A percentile compares a stretch with the other conserved stretches of the same genome.
Evolutionary conservation across 1,140 invertebrate species (phyloP).

Genomic region (Ceratosolen solmsi): DNA sequence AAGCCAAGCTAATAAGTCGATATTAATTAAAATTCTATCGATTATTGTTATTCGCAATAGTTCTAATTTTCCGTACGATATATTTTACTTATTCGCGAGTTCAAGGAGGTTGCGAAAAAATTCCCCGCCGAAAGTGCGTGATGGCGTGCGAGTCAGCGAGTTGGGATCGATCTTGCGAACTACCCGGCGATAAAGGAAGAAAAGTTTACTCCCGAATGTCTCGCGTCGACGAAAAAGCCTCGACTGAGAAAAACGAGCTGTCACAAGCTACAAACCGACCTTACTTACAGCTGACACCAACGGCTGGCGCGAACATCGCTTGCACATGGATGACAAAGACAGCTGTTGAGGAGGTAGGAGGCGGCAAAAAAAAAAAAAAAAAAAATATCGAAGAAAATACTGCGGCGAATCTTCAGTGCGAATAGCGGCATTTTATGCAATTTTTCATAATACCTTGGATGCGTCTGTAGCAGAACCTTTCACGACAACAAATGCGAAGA

Average conservation of each 20-base stretch:
- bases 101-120: background rate
- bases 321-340: background rate
- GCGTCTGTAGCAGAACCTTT: background rate
- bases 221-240: background rate
- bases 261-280: constrained; percentile 2
- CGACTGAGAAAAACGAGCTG: constrained; percentile 31
- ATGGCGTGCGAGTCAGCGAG: background rate
- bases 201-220: background rate
- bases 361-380: background rate
- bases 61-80: no score
- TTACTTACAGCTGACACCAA: constrained; percentile 18
- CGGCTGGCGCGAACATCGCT: background rate
- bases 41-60: no score
- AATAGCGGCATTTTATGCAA: background rate
- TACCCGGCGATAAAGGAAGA: background rate
- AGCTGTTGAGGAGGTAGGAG: background rate
- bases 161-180: constrained; percentile 17
- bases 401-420: background rate
- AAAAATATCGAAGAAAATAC: background rate
- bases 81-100: background rate
- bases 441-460: constrained; percentile 6
- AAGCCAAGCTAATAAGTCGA: no score
- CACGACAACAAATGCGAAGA: background rate
- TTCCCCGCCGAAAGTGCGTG: background rate
- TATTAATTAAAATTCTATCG: no score